Evolutionary conservation across 64 coral and sea anemone species (phyloP).

Genomic region (Stichodactyla mertensii): DNA sequence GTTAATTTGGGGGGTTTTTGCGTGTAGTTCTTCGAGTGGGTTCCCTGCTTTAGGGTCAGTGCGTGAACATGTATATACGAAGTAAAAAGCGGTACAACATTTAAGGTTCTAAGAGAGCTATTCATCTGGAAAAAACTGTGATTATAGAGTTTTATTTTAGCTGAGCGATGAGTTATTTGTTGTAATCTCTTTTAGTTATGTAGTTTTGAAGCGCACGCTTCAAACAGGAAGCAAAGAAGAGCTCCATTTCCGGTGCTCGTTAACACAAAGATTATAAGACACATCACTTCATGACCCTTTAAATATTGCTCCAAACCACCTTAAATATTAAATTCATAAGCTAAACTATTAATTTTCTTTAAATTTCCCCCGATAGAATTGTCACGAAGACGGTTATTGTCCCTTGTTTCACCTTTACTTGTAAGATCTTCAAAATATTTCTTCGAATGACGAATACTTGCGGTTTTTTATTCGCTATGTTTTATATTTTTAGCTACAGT

Average conservation of each 20-base stretch:
- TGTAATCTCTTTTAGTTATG: background rate
- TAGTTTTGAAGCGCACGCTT: background rate
- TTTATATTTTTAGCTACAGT: too few species aligned
- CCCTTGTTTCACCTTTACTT: background rate
- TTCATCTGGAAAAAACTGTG: background rate
- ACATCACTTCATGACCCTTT: background rate
- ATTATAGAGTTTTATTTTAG: background rate
- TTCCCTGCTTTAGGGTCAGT: slow-evolving; percentile 12
- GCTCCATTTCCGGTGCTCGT: slow-evolving; percentile 15
- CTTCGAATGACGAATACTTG: background rate
- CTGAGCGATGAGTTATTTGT: background rate
- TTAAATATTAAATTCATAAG: background rate
- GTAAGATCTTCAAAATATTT: background rate
- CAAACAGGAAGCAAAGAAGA: slow-evolving; percentile 12
- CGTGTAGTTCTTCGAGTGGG: slow-evolving; percentile 11
- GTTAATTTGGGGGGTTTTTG: slow-evolving; percentile 21
- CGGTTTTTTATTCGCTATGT: too few species aligned
- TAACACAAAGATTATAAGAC: slow-evolving; percentile 17
- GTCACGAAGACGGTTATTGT: background rate
- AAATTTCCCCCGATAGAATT: background rate
- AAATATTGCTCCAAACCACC: background rate
- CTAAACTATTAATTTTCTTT: background rate
- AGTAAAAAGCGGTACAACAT: background rate
- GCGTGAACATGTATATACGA: background rate
- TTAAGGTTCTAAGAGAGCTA: background rate